phyloP scores from a whole-genome alignment of 2,797 vertebrate species.

The Neostethus bicornis region DNA sequence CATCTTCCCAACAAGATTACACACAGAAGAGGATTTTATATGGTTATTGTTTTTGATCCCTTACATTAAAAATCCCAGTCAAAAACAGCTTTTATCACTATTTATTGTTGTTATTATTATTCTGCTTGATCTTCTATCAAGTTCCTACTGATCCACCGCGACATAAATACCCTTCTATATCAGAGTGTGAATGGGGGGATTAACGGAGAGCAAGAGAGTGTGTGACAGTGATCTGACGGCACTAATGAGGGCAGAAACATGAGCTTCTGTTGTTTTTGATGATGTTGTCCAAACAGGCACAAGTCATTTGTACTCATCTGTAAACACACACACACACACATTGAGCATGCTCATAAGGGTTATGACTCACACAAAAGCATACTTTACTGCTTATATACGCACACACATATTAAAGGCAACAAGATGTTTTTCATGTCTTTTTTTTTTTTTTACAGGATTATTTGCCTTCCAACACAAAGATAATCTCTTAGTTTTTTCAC shows the following conservation, averaged over 20 bases:
- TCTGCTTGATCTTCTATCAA: slow-evolving; percentile 40
- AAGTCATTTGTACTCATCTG: slow-evolving; percentile 4
- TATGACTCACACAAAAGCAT: slow-evolving; percentile 31
- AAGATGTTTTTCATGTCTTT: slow-evolving; percentile 60
- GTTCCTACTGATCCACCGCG: slow-evolving; percentile 47
- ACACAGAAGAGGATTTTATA: slow-evolving; percentile 18
- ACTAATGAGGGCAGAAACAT: slow-evolving; percentile 35
- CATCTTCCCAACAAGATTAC: slow-evolving; percentile 39
- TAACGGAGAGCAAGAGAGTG: slow-evolving; percentile 36
- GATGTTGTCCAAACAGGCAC: slow-evolving; percentile 34
- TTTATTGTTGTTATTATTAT: slow-evolving; percentile 60
- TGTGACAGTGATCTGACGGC: slow-evolving; percentile 46
- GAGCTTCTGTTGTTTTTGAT: slow-evolving; percentile 53
- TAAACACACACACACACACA: slow-evolving; percentile 15
- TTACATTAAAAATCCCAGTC: slow-evolving; percentile 43
- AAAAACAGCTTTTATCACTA: slow-evolving; percentile 57
- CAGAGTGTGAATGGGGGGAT: slow-evolving; percentile 59
- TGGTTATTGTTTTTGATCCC: slow-evolving; percentile 58
- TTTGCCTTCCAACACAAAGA: slow-evolving; percentile 24
- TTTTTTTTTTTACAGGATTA: slow-evolving; percentile 47
- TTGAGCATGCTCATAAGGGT: slow-evolving; percentile 15
- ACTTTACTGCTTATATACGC: slow-evolving; percentile 2
- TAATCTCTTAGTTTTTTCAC: slow-evolving; percentile 56
- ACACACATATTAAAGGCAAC: slow-evolving; percentile 11
- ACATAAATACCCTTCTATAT: slow-evolving; percentile 56